Evolutionary conservation across 2,113 vertebrate species (phyloP).

Genomic region (Hippocampus abdominalis): DNA sequence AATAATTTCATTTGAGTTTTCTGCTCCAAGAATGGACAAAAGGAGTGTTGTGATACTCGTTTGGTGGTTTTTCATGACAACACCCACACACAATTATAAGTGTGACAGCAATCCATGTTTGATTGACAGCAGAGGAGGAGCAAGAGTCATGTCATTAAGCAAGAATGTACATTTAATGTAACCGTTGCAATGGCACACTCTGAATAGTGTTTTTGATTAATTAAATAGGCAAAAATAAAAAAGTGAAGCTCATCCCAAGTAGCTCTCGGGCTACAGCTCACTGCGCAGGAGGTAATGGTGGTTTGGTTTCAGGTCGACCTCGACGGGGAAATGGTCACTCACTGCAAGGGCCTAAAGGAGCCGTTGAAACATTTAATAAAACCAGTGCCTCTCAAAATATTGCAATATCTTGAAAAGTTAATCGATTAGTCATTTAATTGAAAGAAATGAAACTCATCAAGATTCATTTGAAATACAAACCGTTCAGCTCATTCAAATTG

Average conservation of each 20-base stretch:
- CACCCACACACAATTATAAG: too few relatives aligned
- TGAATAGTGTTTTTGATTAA: slow-evolving; percentile 1
- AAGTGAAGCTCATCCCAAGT: slow-evolving; percentile 15
- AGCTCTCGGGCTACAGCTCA: slow-evolving; percentile 62
- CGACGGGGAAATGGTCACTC: slow-evolving; percentile 87
- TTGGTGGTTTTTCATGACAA: too few relatives aligned
- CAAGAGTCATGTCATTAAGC: background rate
- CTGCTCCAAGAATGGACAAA: too few relatives aligned
- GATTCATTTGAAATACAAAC: too few relatives aligned
- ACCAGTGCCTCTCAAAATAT: background rate
- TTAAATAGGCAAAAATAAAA: slow-evolving; percentile 10
- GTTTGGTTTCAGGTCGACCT: slow-evolving; percentile 76
- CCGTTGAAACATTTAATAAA: background rate
- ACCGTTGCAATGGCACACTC: background rate
- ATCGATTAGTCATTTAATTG: background rate
- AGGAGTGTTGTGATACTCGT: background rate
- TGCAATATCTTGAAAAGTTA: background rate
- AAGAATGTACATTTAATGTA: background rate
- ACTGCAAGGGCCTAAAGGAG: slow-evolving; percentile 75
- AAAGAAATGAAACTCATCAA: background rate
- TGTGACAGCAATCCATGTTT: background rate
- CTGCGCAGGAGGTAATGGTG: slow-evolving; percentile 65
- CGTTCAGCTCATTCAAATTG: too few relatives aligned
- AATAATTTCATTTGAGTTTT: too few relatives aligned
- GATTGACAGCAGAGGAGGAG: background rate